Evolutionary conservation across 2,113 vertebrate genomes (phyloP).

Genomic region (Neomonachus schauinslandi): DNA sequence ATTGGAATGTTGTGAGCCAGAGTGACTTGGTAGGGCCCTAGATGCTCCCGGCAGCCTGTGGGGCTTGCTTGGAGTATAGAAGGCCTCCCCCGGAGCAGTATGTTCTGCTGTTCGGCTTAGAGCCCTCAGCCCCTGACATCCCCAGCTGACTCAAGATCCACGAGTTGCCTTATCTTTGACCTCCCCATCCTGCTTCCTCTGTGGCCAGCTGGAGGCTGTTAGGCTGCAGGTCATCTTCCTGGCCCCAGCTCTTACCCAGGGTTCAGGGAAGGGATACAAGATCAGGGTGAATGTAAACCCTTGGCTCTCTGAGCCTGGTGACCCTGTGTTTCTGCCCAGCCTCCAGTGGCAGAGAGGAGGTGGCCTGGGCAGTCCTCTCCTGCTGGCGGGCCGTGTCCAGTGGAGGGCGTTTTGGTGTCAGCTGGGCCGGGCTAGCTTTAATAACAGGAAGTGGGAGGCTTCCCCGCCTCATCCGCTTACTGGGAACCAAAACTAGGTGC

Average conservation of each 20-base stretch:
- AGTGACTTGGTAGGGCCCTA: not conserved
- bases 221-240: not conserved
- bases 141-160: not conserved
- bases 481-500: conserved; percentile 79
- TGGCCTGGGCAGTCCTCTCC: not conserved
- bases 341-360: not conserved
- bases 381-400: conserved; percentile 8
- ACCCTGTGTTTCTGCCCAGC: conserved; percentile 10
- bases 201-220: not conserved
- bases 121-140: not conserved
- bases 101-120: not conserved
- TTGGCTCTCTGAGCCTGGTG: not conserved
- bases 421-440: conserved; percentile 74
- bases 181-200: not conserved
- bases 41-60: not conserved
- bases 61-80: not conserved
- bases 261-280: not conserved
- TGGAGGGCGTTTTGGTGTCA: conserved; percentile 67
- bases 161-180: not conserved
- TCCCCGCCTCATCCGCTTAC: conserved; percentile 80
- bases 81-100: not conserved
- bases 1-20: not conserved
- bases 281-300: not conserved
- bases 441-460: conserved; percentile 87
- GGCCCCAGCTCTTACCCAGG: not conserved